Percentiles rank a stretch among this genome's conserved stretches.
These are phyloP conservation scores for Drymonia ruficornis DNA, from an alignment of 2,888 invertebrate species.

Conservation along the genomic window DNA sequence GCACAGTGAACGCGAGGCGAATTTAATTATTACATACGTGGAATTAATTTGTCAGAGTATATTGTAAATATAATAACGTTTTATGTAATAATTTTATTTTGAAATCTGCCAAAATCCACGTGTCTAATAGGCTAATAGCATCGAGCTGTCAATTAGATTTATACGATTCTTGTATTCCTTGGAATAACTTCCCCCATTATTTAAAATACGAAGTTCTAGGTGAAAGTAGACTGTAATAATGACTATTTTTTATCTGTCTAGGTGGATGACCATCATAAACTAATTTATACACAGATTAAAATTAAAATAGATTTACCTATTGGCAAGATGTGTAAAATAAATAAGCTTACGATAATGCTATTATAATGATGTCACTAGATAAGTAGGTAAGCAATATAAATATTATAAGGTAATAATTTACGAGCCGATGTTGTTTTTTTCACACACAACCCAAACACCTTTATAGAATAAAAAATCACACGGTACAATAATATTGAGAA, in stretches of 20 bases:
- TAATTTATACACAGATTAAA: slow-evolving; percentile 83
- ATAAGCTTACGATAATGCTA: slow-evolving; percentile 84
- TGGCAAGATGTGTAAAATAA: slow-evolving; percentile 84
- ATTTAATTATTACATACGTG: slow-evolving; percentile 72
- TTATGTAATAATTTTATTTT: slow-evolving; percentile 79
- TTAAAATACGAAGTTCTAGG: slow-evolving; percentile 71
- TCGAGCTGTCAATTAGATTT: slow-evolving; percentile 81
- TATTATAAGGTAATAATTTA: slow-evolving; percentile 79
- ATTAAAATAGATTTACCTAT: slow-evolving; percentile 79
- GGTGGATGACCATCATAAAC: slow-evolving; percentile 82
- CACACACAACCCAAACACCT: slow-evolving; percentile 32
- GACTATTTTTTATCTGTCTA: slow-evolving; percentile 83
- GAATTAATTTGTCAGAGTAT: slow-evolving; percentile 72
- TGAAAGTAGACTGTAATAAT: slow-evolving; percentile 78
- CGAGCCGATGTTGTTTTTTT: slow-evolving; percentile 62
- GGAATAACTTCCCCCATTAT: slow-evolving; percentile 62
- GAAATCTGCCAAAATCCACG: slow-evolving; percentile 77
- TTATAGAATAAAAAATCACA: slow-evolving; percentile 4
- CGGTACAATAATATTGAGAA: slow-evolving; percentile 15
- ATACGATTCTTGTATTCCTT: slow-evolving; percentile 79
- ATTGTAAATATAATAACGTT: slow-evolving; percentile 80
- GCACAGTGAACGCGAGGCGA: slow-evolving; percentile 74
- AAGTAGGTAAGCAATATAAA: slow-evolving; percentile 85
- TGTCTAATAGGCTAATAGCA: slow-evolving; percentile 75
- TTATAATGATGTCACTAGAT: slow-evolving; percentile 84